phyloP scores from a whole-genome alignment of 2,113 vertebrate species.

The Centropus bengalensis region DNA sequence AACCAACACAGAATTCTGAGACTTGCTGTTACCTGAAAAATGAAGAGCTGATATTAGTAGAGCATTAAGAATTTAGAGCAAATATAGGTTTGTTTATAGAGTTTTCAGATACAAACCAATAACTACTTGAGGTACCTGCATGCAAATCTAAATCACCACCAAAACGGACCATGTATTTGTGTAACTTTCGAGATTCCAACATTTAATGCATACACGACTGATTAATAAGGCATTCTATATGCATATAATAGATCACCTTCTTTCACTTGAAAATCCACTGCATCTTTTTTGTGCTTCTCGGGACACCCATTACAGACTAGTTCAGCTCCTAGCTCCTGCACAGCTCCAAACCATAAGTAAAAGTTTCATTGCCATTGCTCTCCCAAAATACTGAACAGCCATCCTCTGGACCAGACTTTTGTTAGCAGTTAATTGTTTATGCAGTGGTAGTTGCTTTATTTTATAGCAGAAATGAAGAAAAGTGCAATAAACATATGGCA shows the following conservation, averaged over 20 bases:
- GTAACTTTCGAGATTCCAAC: not conserved
- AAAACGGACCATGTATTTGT: not conserved
- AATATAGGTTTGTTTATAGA: not conserved
- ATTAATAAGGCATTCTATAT: not conserved
- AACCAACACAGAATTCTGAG: not conserved
- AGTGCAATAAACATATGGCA: not conserved
- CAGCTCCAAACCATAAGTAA: not conserved
- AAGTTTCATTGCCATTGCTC: not conserved
- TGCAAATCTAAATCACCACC: not conserved
- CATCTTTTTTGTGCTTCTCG: not conserved
- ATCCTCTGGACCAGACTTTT: not conserved
- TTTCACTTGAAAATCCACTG: not conserved
- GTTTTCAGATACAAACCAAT: not conserved
- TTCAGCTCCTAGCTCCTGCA: not conserved
- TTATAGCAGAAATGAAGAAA: not conserved
- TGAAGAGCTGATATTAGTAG: not conserved
- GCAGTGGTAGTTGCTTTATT: not conserved
- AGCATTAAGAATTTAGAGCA: not conserved
- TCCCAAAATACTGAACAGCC: not conserved
- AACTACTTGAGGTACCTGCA: not conserved
- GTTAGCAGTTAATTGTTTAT: not conserved
- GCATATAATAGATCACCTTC: not conserved
- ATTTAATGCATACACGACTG: not conserved
- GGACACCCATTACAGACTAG: not conserved
- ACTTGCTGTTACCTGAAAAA: not conserved